A percentile compares a stretch with the other conserved stretches of the same genome.
These are phyloP conservation scores for Arrhamphus sclerolepis DNA, from an alignment of 2,797 vertebrate species.

Conservation along the genomic window DNA sequence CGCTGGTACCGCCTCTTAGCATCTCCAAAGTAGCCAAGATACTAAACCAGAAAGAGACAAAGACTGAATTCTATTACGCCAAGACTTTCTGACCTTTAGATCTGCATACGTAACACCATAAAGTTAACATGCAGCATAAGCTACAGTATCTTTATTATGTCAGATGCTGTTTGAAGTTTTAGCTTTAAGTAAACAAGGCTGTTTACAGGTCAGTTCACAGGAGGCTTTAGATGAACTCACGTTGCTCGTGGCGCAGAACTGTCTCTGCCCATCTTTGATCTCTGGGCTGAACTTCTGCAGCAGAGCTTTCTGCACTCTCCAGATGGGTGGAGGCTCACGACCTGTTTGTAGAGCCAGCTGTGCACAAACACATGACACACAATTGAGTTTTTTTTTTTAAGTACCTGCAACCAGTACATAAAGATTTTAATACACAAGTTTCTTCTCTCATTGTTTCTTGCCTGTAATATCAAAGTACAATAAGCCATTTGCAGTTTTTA, in stretches of 20 bases:
- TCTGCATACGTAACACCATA: not conserved
- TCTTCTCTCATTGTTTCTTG: too few species aligned
- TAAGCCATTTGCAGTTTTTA: too few species aligned
- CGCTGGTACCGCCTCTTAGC: slow-evolving; percentile 93
- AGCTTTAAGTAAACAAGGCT: not conserved
- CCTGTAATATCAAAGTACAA: too few species aligned
- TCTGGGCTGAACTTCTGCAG: slow-evolving; percentile 95
- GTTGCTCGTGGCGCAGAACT: slow-evolving; percentile 95
- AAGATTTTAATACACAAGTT: not conserved
- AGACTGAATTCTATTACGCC: not conserved
- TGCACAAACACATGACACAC: slow-evolving; percentile 22
- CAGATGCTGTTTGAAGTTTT: not conserved
- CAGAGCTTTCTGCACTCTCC: slow-evolving; percentile 94
- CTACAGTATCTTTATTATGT: not conserved
- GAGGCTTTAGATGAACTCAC: slow-evolving; percentile 77
- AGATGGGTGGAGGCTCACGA: slow-evolving; percentile 92
- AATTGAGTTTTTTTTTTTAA: too few species aligned
- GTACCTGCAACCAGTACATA: not conserved
- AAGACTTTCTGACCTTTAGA: not conserved
- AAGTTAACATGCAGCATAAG: not conserved
- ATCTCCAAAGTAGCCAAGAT: slow-evolving; percentile 92
- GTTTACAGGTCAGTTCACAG: slow-evolving; percentile 20
- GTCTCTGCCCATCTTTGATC: slow-evolving; percentile 94
- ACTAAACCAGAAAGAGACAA: slow-evolving; percentile 69
- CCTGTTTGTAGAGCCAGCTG: slow-evolving; percentile 92